These are phyloP conservation scores for Aegotheles bennettii DNA, from an alignment of 2,113 vertebrate species.

Conservation along the genomic window DNA sequence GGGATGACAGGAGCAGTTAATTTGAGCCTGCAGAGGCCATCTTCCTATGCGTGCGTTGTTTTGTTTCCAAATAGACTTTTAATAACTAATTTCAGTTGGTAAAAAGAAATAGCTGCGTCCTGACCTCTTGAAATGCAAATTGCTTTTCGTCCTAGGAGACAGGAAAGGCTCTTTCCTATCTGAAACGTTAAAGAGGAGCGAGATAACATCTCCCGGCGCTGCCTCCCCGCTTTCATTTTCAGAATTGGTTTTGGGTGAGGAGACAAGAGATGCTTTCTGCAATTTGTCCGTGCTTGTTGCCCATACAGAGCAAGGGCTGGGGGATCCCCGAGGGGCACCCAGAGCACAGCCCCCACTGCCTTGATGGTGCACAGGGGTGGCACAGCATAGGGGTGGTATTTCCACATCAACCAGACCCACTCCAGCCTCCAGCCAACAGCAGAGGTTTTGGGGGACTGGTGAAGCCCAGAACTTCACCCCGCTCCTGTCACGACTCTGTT, in stretches of 20 bases:
- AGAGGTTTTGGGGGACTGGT: neutral
- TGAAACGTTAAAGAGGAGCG: neutral
- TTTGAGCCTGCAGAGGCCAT: neutral
- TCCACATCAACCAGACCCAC: neutral
- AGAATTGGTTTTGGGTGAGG: neutral
- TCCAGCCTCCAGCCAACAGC: neutral
- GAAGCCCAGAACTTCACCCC: neutral
- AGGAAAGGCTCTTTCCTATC: neutral
- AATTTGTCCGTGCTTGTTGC: fast-evolving
- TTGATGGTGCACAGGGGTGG: fast-evolving
- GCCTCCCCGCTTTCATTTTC: neutral
- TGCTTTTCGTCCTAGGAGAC: neutral
- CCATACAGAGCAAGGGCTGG: neutral
- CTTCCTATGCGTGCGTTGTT: neutral
- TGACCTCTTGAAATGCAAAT: conserved; percentile 47
- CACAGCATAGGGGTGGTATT: fast-evolving
- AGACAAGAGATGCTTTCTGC: neutral
- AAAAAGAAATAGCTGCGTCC: neutral
- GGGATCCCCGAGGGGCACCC: neutral
- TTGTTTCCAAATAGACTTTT: neutral
- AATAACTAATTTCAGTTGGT: neutral
- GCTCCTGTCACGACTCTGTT: neutral
- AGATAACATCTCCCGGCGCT: neutral
- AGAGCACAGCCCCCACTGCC: neutral
- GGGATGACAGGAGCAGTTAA: neutral